Evolutionary conservation across 2,113 vertebrate genomes (phyloP).

Genomic region (Apus apus): DNA sequence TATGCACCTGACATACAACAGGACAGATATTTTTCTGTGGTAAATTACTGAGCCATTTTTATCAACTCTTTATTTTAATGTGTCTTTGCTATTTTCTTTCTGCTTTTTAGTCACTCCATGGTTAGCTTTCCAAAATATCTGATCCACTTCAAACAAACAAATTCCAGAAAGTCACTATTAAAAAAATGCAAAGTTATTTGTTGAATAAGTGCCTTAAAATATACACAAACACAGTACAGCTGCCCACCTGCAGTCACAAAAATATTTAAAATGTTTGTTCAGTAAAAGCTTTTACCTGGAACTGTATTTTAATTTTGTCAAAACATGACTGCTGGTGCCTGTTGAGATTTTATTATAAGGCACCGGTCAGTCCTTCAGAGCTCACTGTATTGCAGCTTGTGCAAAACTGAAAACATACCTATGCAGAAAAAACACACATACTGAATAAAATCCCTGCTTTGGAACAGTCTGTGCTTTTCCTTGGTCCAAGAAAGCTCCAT

Average conservation of each 20-base stretch:
- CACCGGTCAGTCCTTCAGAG: background rate
- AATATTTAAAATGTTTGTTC: background rate
- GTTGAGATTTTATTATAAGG: background rate
- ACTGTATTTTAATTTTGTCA: background rate
- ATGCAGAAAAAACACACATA: background rate
- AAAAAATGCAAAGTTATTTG: background rate
- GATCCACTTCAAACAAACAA: background rate
- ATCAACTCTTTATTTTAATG: background rate
- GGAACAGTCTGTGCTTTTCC: constrained; percentile 11
- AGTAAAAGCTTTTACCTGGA: background rate
- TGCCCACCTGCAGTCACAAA: background rate
- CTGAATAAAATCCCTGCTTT: background rate
- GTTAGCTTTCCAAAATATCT: background rate
- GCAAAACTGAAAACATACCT: background rate
- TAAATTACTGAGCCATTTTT: background rate
- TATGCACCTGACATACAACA: rapidly evolving
- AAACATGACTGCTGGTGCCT: background rate
- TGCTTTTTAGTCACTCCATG: background rate
- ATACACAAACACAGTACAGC: background rate
- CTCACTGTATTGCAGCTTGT: background rate
- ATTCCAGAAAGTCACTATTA: background rate
- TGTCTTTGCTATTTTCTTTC: background rate
- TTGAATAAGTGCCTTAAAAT: background rate
- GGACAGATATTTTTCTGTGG: background rate
- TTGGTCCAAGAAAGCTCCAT: constrained; percentile 35